Base-by-base conservation (phyloP, 2,888 invertebrate species). In the Saturnia pavonia region DNA sequence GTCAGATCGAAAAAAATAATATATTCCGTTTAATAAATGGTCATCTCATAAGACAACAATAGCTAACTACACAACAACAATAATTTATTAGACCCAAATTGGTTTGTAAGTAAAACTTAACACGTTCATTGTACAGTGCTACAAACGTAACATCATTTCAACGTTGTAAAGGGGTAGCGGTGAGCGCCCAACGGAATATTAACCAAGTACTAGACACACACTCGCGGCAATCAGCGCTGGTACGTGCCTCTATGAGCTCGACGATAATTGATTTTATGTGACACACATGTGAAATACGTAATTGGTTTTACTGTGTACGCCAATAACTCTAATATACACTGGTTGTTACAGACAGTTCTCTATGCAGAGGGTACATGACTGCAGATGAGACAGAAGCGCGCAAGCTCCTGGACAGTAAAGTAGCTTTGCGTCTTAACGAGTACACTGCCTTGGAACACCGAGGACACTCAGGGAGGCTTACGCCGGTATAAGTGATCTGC, bases 171-270 rank as follows among this genome's bases (percentile, higher is more conserved):
- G 65, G 65, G 40, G n/a, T 65, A 65, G 65, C 34, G 40, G 40
- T 65, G 40, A 19, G 65, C 65, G 40, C 65, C 27, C 65, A 40
- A 40, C 40, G 65, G 65, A 65, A 65, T 65, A 65, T 65, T 65
- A 65, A 65, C 40, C 9, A 57, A 57, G 57, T 57, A 3, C 8
- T 12, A 57, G 57, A 57, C 14, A 65, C 9, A 65, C 65, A 65
- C n/a, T n/a, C 63, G 19, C 12, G 19, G 63, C n/a, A 65, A 65
- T 65, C 40, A 65, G 40, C 1, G 40, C 40, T 40, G 65, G 40
- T 34, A 60, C 34, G 65, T 65, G 65, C 65, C 65, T 65, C n/a
- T 65, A 65, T 40, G 40, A 19, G 19, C n/a, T n/a, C 40, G 1
- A 40, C 34, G 40, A 65, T 40, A 65, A 65, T 65, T 65, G 65